Conservation (phyloP, 2,797 vertebrate species). For the Siniperca scherzeri region DNA sequence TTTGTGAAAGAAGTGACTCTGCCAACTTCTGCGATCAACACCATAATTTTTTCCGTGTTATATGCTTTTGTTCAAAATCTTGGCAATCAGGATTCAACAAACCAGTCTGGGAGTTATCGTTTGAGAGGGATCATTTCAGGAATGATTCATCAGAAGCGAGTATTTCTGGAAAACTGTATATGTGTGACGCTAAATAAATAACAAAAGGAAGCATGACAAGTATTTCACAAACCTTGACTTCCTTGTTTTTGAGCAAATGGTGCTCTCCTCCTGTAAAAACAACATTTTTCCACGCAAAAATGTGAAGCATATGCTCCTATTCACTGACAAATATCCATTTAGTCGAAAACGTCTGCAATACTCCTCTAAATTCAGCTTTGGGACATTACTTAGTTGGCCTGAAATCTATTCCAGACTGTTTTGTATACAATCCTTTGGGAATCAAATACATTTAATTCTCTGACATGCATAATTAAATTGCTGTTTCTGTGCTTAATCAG, state of each 20-base stretch:
- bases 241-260: slow-evolving; percentile 64
- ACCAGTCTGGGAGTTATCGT: slow-evolving; percentile 74
- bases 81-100: slow-evolving; percentile 73
- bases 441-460: slow-evolving; percentile 60
- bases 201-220: slow-evolving; percentile 61
- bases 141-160: slow-evolving; percentile 67
- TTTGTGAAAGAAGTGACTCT: slow-evolving; percentile 69
- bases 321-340: slow-evolving; percentile 52
- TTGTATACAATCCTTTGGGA: slow-evolving; percentile 49
- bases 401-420: slow-evolving; percentile 64
- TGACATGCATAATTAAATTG: slow-evolving; percentile 61
- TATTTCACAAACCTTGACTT: slow-evolving; percentile 72
- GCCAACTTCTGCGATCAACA: slow-evolving; percentile 80
- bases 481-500: slow-evolving; percentile 64
- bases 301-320: slow-evolving; percentile 64
- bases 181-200: slow-evolving; percentile 75
- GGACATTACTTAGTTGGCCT: slow-evolving; percentile 37
- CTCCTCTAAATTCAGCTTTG: slow-evolving; percentile 34
- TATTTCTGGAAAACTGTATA: slow-evolving; percentile 62
- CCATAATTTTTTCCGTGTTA: slow-evolving; percentile 73
- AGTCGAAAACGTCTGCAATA: slow-evolving; percentile 21
- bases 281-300: slow-evolving; percentile 63
- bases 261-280: slow-evolving; percentile 61
- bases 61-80: slow-evolving; percentile 60
- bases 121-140: slow-evolving; percentile 66